phyloP scores from a whole-genome alignment of 2,797 vertebrate genomes.

The Diplodus puntazzo region DNA sequence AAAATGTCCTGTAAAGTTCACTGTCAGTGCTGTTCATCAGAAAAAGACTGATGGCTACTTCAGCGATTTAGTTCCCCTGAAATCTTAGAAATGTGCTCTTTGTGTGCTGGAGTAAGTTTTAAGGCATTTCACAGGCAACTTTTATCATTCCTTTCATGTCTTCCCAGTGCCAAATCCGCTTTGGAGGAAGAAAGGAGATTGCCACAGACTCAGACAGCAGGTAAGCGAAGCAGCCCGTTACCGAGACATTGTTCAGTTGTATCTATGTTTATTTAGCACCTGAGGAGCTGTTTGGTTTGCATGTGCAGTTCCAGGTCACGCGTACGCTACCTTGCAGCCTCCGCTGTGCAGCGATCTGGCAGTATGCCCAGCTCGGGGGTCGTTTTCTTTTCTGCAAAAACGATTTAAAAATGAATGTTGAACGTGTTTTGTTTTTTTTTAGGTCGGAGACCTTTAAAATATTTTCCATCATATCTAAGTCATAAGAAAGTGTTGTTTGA shows the following conservation, averaged over 20 bases:
- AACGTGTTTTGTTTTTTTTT: not conserved
- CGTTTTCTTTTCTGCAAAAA: slow-evolving; percentile 1
- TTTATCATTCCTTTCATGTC: slow-evolving; percentile 51
- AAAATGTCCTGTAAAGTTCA: not conserved
- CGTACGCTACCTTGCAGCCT: not conserved
- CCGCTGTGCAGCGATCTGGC: not conserved
- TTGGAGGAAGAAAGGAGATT: slow-evolving; percentile 98
- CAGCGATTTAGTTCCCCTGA: not conserved
- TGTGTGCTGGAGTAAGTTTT: not conserved
- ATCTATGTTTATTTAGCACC: slow-evolving; percentile 8
- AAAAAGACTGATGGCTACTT: accelerated
- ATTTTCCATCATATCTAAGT: not conserved
- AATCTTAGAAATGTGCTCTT: slow-evolving; percentile 1
- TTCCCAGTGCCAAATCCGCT: slow-evolving; percentile 97
- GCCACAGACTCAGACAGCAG: slow-evolving; percentile 99
- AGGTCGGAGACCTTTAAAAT: not conserved
- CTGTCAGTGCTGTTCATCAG: not conserved
- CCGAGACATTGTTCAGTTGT: not conserved
- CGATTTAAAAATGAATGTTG: not conserved
- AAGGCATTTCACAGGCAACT: not conserved
- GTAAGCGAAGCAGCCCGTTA: slow-evolving; percentile 77
- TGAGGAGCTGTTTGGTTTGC: slow-evolving; percentile 4
- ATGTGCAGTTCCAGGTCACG: slow-evolving; percentile 7
- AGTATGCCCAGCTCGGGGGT: not conserved
- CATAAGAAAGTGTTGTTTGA: not conserved